Evolutionary conservation across 2,888 invertebrate species (phyloP).

Genomic region (Trisateles emortualis): DNA sequence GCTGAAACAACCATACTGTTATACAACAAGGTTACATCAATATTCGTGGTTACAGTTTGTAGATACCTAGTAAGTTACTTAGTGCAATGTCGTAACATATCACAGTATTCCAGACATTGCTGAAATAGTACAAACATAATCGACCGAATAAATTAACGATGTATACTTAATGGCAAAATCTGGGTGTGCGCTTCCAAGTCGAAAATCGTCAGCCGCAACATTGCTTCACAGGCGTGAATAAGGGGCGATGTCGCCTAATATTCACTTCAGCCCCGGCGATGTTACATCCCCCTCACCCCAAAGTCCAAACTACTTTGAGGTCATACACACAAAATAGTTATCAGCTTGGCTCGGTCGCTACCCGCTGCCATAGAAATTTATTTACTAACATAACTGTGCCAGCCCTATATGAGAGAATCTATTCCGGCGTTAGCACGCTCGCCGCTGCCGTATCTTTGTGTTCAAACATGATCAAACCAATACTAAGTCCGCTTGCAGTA

Average conservation of each 20-base stretch:
- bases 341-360: conserved; percentile 38
- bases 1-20: no score
- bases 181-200: conserved; percentile 33
- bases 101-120: conserved; percentile 32
- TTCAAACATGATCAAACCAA: conserved; percentile 29
- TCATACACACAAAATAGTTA: conserved; percentile 49
- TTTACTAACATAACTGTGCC: conserved; percentile 32
- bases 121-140: conserved; percentile 50
- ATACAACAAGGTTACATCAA: neutral
- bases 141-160: conserved; percentile 51
- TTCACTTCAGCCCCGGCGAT: conserved; percentile 34
- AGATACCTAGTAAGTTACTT: neutral
- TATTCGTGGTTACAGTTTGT: neutral
- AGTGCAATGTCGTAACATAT: conserved; percentile 6
- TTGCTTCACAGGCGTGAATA: conserved; percentile 27
- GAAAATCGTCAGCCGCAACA: conserved; percentile 38
- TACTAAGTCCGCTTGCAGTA: conserved; percentile 14
- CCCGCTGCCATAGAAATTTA: conserved; percentile 47
- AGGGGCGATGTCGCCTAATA: conserved; percentile 39
- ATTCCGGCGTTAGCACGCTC: conserved; percentile 27
- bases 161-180: conserved; percentile 43
- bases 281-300: neutral
- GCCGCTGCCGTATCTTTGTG: conserved; percentile 29
- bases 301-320: conserved; percentile 35
- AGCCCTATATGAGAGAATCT: conserved; percentile 30